These are phyloP conservation scores for Scalopus aquaticus DNA, from an alignment of 2,113 vertebrate species.

Conservation along the genomic window DNA sequence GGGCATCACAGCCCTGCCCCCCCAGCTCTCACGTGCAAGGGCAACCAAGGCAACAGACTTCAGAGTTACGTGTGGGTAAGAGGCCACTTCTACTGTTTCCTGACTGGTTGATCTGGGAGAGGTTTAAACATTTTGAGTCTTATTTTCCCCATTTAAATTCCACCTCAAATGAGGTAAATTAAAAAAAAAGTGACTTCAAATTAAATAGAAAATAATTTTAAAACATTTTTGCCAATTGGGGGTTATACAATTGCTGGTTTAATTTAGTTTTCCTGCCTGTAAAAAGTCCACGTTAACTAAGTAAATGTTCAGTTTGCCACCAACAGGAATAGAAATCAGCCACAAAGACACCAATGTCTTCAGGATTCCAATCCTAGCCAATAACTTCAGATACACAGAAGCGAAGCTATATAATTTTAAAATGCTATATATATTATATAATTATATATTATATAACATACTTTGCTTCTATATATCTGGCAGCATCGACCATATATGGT, in stretches of 20 bases:
- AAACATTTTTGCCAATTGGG: background rate
- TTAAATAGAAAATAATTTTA: background rate
- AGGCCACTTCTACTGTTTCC: background rate
- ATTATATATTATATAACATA: too few relatives aligned
- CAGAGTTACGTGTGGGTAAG: background rate
- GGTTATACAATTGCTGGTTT: background rate
- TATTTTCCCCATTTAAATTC: background rate
- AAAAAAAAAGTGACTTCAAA: background rate
- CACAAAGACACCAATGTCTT: background rate
- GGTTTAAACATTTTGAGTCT: background rate
- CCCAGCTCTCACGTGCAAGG: background rate
- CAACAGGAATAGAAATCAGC: background rate
- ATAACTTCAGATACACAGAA: background rate
- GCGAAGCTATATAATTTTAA: background rate
- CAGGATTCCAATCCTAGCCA: background rate
- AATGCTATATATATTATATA: too few relatives aligned
- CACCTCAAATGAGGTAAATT: background rate
- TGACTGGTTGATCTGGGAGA: background rate
- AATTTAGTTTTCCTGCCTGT: slow-evolving; percentile 5
- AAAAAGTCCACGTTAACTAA: slow-evolving; percentile 7
- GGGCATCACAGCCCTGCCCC: background rate
- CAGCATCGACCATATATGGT: too few relatives aligned
- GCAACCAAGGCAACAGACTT: background rate
- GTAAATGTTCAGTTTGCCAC: background rate
- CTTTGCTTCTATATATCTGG: too few relatives aligned